phyloP scores from a whole-genome alignment of 1,140 invertebrate species.

The Calosoma granatense region DNA sequence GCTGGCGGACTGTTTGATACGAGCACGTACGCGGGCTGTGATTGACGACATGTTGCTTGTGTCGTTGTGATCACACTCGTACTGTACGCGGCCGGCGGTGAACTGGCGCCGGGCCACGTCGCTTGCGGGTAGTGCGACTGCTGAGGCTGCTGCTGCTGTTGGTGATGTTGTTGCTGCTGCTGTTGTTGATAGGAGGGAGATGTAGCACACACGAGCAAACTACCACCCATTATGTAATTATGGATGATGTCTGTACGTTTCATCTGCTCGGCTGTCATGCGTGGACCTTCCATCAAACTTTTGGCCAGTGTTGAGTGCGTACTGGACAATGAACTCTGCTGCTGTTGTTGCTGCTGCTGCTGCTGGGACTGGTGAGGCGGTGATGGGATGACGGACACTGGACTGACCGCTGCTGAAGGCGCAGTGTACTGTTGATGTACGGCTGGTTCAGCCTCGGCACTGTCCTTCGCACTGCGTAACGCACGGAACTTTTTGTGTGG shows the following conservation, averaged over 20 bases:
- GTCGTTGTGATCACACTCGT: conserved; percentile 24
- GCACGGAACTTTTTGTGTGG: conserved; percentile 91
- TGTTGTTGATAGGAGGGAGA: conserved; percentile 16
- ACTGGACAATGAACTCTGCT: conserved; percentile 52
- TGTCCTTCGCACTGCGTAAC: conserved; percentile 58
- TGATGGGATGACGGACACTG: conserved; percentile 13
- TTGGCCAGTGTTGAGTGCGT: conserved; percentile 80
- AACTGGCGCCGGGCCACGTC: conserved; percentile 20
- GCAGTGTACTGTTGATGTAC: conserved; percentile 27
- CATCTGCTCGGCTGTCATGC: conserved; percentile 79
- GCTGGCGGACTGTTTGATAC: conserved; percentile 20
- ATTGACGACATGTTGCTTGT: conserved; percentile 21
- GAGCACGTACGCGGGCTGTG: conserved; percentile 24
- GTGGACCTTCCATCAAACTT: conserved; percentile 76
- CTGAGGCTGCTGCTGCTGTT: conserved; percentile 29
- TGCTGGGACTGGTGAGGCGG: conserved; percentile 24
- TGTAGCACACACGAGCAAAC: conserved; percentile 30
- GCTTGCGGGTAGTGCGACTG: conserved; percentile 22
- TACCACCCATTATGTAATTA: conserved; percentile 75
- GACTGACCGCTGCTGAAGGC: conserved; percentile 15
- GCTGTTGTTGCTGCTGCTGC: conserved; percentile 29
- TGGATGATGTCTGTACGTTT: conserved; percentile 83
- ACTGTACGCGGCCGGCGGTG: conserved; percentile 16
- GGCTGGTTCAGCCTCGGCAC: conserved; percentile 59
- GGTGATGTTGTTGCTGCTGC: conserved; percentile 12